Evolutionary conservation across 2,797 vertebrate genomes (phyloP).

Genomic region (Acanthornis magna): DNA sequence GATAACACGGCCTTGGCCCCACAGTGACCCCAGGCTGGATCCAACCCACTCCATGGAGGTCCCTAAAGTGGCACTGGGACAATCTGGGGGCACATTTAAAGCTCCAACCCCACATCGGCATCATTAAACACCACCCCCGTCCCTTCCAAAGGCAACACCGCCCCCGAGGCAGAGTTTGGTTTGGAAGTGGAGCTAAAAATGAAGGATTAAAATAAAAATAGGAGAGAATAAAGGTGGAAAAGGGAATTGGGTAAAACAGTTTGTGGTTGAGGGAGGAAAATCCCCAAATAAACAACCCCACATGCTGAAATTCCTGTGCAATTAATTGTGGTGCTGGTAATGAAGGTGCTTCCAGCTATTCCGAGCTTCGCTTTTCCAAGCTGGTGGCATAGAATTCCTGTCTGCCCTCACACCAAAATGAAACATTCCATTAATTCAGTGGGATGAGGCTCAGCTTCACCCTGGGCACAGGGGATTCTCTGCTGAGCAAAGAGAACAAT

Average conservation of each 20-base stretch:
- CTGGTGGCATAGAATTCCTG: background rate
- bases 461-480: background rate
- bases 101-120: background rate
- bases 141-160: background rate
- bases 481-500: background rate
- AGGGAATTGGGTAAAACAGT: conserved; percentile 22
- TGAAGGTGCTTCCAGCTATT: background rate
- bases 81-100: background rate
- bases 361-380: background rate
- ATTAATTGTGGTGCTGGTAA: conserved; percentile 18
- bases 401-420: background rate
- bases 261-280: conserved; percentile 40
- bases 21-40: background rate
- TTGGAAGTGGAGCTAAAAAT: background rate
- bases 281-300: conserved; percentile 12
- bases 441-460: background rate
- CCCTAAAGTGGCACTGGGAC: background rate
- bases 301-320: conserved; percentile 16
- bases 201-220: background rate
- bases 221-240: background rate
- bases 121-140: background rate
- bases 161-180: background rate
- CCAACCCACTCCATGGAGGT: background rate
- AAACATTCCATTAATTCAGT: background rate
- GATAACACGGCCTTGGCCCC: background rate